Conservation (phyloP, 2,797 vertebrate genomes). For the Gymnocypris eckloni region DNA sequence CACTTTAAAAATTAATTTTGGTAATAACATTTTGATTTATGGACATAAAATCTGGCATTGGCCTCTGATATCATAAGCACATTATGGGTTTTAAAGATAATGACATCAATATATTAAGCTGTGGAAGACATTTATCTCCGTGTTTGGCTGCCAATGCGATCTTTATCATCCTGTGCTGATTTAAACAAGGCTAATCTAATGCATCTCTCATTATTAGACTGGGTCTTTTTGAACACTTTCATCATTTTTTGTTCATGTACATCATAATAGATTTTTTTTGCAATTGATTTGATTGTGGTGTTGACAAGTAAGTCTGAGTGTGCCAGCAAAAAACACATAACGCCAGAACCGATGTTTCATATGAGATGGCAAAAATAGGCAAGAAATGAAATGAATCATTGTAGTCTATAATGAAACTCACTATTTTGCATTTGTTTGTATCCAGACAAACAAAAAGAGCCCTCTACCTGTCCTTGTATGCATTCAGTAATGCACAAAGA, state of each 20-base stretch:
- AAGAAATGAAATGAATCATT: neutral
- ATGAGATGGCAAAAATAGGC: too few species aligned
- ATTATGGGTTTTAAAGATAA: conserved; percentile 51
- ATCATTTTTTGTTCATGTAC: neutral
- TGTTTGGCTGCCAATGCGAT: neutral
- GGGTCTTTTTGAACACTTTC: neutral
- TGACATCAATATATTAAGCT: conserved; percentile 43
- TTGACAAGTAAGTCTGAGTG: neutral
- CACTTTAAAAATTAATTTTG: conserved; percentile 62
- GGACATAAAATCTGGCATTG: conserved; percentile 35
- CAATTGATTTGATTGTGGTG: neutral
- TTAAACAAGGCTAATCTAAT: conserved; percentile 40
- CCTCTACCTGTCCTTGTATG: conserved; percentile 46
- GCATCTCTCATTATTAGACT: neutral
- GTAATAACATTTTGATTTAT: conserved; percentile 61
- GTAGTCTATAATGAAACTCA: neutral
- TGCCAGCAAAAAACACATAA: neutral
- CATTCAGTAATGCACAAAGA: conserved; percentile 38
- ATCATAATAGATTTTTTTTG: neutral
- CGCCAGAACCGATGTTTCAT: neutral
- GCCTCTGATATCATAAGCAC: conserved; percentile 34
- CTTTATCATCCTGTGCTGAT: conserved; percentile 24
- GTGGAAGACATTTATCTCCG: conserved; percentile 27
- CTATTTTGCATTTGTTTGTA: conserved; percentile 40
- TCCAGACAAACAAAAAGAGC: conserved; percentile 52